Base-by-base conservation (phyloP, 2,113 vertebrate species). In the Camelus dromedarius region DNA sequence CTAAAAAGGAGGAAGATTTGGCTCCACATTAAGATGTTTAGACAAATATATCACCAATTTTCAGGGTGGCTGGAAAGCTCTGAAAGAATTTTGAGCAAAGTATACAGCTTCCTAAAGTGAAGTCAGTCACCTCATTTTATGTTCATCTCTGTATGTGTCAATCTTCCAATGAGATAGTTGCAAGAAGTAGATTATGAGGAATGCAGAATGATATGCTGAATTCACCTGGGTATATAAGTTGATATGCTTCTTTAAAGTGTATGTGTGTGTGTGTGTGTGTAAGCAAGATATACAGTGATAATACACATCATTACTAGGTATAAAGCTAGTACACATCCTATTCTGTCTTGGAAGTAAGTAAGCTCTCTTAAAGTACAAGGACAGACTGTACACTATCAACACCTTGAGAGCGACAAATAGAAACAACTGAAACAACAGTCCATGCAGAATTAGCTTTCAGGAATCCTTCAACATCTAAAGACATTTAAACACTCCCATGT, bases 401-500 rank as follows among this genome's bases (percentile, higher is more conserved):
- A 93, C 35, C 26, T 76, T 76, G 4, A 95, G 16, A 94, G 46
- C 62, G 83, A 80, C 64, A 79, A 93, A n/a, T 3, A 92, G 46
- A 80, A 95, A 73, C 80, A 67, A 85, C 5, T 62, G 46, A 85
- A 76, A 93, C 46, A 95, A 91, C 3, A 87, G 38, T 2, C 62
- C 50, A 88, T 12, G 66, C 5, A 93, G 52, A 92, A 83, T 90
- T 52, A 92, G 58, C 50, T 91, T 81, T 95, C 62, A 94, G 62
- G 35, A 81, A 70, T 4, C 16, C 70, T 76, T 75, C 28, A 83
- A 85, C 87, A 42, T 30, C 92, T 56, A 92, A 97, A 97, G 89
- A 89, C 13, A 88, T 72, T 96, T 79, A 94, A 94, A 67, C 18
- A 85, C 3, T 13, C 56, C 73, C 62, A 86, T 79, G 48, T 83